Conservation (phyloP, 2,113 vertebrate genomes). For the Perca schrenkii region DNA sequence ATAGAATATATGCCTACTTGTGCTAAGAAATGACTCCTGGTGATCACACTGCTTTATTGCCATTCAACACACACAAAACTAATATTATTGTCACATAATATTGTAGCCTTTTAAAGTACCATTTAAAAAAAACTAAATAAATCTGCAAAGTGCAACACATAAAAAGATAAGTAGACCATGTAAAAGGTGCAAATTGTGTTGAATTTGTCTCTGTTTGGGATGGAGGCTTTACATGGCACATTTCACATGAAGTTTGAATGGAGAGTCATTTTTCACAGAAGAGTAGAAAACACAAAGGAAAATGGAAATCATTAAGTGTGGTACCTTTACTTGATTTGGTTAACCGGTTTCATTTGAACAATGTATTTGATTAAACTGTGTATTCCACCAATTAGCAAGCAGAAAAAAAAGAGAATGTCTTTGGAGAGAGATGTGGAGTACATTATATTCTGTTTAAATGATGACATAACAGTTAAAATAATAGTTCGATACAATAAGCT, state of each 20-base stretch:
- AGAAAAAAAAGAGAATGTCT: background rate
- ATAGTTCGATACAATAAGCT: background rate
- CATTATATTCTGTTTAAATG: background rate
- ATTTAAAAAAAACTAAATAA: slow-evolving; percentile 60
- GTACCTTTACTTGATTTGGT: slow-evolving; percentile 15
- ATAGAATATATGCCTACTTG: slow-evolving; percentile 65
- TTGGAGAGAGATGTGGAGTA: background rate
- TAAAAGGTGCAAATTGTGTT: slow-evolving; percentile 76
- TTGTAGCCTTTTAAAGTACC: slow-evolving; percentile 66
- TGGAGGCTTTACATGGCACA: slow-evolving; percentile 62
- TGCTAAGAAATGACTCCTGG: slow-evolving; percentile 69
- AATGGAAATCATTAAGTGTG: slow-evolving; percentile 4
- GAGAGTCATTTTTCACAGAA: slow-evolving; percentile 16
- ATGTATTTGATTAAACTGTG: slow-evolving; percentile 3
- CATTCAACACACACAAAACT: slow-evolving; percentile 66
- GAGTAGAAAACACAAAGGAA: slow-evolving; percentile 10
- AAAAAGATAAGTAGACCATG: slow-evolving; percentile 37
- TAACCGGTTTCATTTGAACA: slow-evolving; percentile 1
- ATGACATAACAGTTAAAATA: background rate
- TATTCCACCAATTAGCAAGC: background rate
- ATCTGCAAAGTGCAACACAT: slow-evolving; percentile 80
- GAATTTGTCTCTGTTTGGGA: slow-evolving; percentile 30
- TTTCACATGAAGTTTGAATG: slow-evolving; percentile 44
- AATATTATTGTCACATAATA: slow-evolving; percentile 55
- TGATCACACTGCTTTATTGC: slow-evolving; percentile 76